Evolutionary conservation across 1,140 invertebrate genomes (phyloP).

Genomic region (Cyphomyrmex costatus): DNA sequence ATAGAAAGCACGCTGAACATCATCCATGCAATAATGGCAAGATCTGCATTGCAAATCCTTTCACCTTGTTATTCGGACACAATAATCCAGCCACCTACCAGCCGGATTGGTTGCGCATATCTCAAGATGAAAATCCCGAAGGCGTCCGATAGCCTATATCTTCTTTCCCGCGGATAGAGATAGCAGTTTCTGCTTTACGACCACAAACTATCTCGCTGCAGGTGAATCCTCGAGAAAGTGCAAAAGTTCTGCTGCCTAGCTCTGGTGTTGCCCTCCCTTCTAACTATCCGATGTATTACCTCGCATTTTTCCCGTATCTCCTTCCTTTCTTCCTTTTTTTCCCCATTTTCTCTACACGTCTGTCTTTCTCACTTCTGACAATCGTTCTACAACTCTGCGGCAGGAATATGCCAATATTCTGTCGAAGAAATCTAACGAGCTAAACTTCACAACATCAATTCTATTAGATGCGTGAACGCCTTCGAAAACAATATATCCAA

Average conservation of each 20-base stretch:
- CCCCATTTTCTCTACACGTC: not conserved
- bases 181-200: conserved; percentile 62
- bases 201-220: not conserved
- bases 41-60: conserved; percentile 79
- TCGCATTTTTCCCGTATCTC: not conserved
- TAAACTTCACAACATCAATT: conserved; percentile 45
- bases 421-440: conserved; percentile 49
- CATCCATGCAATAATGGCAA: conserved; percentile 28
- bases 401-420: conserved; percentile 43
- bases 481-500: conserved; percentile 54
- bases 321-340: too few species aligned
- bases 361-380: not conserved
- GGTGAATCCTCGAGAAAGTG: conserved; percentile 54
- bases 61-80: conserved; percentile 74
- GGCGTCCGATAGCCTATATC: not conserved
- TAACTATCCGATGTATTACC: conserved; percentile 25
- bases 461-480: conserved; percentile 41
- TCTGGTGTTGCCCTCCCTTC: not conserved
- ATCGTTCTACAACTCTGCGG: conserved; percentile 21
- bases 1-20: not conserved
- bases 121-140: conserved; percentile 66
- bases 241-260: conserved; percentile 54
- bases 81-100: conserved; percentile 69
- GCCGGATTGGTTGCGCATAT: conserved; percentile 65
- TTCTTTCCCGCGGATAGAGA: conserved; percentile 27